phyloP scores from a whole-genome alignment of 2,888 invertebrate genomes.

The Liodrosophila aerea region DNA sequence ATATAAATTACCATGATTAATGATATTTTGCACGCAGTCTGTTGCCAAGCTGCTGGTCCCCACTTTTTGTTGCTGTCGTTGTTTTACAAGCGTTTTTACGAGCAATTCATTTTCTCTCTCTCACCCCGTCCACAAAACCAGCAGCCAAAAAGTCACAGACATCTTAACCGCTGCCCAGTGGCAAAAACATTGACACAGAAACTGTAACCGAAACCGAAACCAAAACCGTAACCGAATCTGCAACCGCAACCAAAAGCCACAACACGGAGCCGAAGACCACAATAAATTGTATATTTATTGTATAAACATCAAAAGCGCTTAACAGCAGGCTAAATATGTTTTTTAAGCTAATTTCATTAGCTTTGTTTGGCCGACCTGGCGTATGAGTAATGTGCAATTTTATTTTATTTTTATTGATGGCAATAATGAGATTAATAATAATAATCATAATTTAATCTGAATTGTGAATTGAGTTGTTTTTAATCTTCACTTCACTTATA shows the following conservation, averaged over 20 bases:
- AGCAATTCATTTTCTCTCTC: constrained; percentile 64
- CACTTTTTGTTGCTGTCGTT: constrained; percentile 52
- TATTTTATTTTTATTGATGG: no score
- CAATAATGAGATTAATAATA: constrained; percentile 1
- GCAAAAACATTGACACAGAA: constrained; percentile 70
- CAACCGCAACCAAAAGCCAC: constrained; percentile 7
- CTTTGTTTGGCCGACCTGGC: no score
- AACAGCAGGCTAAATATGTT: constrained; percentile 23
- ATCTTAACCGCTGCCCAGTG: constrained; percentile 52
- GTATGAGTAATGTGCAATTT: no score
- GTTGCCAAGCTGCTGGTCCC: constrained; percentile 44
- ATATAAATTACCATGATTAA: constrained; percentile 78
- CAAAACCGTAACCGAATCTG: constrained; percentile 6
- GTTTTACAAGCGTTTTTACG: constrained; percentile 73
- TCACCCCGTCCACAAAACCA: constrained; percentile 42
- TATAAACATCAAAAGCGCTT: constrained; percentile 26
- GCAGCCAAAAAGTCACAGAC: constrained; percentile 34
- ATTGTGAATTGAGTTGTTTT: background rate
- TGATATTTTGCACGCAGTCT: constrained; percentile 76
- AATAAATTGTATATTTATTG: constrained; percentile 24
- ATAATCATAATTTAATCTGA: background rate
- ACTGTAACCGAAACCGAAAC: constrained; percentile 20
- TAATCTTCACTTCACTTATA: no score
- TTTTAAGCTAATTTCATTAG: background rate
- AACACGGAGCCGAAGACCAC: constrained; percentile 5